A percentile compares a stretch with the other conserved stretches of the same genome.
Conservation (phyloP, 2,797 vertebrate genomes). For the Gambusia yucatana region DNA sequence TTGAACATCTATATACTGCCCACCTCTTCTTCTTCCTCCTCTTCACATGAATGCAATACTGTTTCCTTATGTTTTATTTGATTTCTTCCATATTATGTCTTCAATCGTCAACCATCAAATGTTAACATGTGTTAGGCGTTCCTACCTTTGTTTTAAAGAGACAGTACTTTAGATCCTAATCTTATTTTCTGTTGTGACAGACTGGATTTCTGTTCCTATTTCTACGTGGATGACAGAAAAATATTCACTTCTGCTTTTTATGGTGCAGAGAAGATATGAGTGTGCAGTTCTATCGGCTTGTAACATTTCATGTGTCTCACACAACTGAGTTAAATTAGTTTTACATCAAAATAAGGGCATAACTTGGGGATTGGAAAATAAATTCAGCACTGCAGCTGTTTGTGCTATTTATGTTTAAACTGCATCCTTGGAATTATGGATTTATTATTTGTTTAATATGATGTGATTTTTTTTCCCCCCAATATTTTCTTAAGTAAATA, state of each 20-base stretch:
- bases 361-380: background rate
- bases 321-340: background rate
- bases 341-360: background rate
- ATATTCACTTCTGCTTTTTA: background rate
- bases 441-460: background rate
- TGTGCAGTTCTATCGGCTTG: background rate
- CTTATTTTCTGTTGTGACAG: background rate
- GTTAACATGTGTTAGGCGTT: background rate
- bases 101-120: slow-evolving; percentile 1
- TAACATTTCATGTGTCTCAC: slow-evolving; percentile 14
- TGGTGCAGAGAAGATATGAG: background rate
- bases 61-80: background rate
- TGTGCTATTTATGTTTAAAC: slow-evolving; percentile 16
- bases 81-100: slow-evolving; percentile 1
- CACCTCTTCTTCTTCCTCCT: slow-evolving; percentile 2
- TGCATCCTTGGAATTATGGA: slow-evolving; percentile 3
- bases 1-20: slow-evolving; percentile 38
- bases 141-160: slow-evolving; percentile 1
- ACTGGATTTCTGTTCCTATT: background rate
- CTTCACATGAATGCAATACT: background rate
- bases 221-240: background rate
- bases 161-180: background rate
- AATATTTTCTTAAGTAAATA: background rate
- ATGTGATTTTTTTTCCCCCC: background rate
- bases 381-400: background rate